Evolutionary conservation across 2,797 vertebrate species (phyloP).

Genomic region (Cephalopachus bancanus): DNA sequence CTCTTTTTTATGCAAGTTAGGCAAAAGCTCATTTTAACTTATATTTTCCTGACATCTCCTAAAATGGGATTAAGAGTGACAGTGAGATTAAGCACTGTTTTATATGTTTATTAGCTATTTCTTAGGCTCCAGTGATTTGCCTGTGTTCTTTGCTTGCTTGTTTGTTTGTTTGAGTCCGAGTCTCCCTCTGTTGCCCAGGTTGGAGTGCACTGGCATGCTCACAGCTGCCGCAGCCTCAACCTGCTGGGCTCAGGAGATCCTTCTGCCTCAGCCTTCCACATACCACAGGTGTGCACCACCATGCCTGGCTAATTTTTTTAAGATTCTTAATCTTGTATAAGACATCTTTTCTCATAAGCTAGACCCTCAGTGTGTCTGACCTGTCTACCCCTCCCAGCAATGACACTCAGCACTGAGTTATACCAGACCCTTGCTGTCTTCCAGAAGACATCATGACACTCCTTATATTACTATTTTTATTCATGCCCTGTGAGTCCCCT

Average conservation of each 20-base stretch:
- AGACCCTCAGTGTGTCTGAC: neutral
- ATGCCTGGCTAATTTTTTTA: neutral
- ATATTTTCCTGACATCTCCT: neutral
- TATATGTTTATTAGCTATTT: neutral
- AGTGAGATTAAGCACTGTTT: neutral
- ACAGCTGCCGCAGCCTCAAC: too few species aligned
- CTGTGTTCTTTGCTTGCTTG: neutral
- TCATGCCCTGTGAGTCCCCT: neutral
- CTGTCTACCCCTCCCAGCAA: neutral
- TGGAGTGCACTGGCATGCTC: too few species aligned
- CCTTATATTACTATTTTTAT: neutral
- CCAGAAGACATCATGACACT: neutral
- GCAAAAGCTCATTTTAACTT: neutral
- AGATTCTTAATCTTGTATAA: slow-evolving; percentile 11
- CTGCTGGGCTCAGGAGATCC: too few species aligned
- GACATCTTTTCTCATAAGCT: neutral
- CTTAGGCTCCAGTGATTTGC: neutral
- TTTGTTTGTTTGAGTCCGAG: too few species aligned
- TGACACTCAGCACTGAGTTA: neutral
- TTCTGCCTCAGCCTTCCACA: too few species aligned
- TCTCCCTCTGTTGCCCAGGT: too few species aligned
- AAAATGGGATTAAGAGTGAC: neutral
- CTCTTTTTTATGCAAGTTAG: neutral
- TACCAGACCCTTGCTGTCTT: neutral
- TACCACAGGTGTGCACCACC: too few species aligned